A percentile compares a stretch with the other conserved stretches of the same genome.
Evolutionary conservation across 92 coral and sea anemone genomes (phyloP).

Genomic region (Siderastrea radians): DNA sequence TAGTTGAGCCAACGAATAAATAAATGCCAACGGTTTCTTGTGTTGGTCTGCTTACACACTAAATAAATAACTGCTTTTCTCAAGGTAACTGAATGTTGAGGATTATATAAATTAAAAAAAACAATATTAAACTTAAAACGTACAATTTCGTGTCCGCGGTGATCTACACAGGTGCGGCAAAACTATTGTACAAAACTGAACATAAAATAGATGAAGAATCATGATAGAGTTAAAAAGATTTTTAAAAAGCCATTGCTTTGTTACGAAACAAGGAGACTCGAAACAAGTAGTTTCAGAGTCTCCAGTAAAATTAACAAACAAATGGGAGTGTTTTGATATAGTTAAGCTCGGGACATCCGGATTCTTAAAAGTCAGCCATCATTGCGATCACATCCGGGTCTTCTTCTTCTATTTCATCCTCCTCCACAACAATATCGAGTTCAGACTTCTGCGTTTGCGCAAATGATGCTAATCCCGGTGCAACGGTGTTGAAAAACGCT

Average conservation of each 20-base stretch:
- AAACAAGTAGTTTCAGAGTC: neutral
- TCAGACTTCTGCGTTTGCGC: slow-evolving; percentile 43
- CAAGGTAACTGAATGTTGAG: too few relatives aligned
- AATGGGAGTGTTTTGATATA: too few relatives aligned
- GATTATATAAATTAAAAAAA: neutral
- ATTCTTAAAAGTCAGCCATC: slow-evolving; percentile 77
- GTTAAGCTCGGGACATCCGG: neutral
- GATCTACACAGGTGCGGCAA: too few relatives aligned
- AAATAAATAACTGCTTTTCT: too few relatives aligned
- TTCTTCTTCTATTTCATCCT: slow-evolving; percentile 33
- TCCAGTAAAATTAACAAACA: neutral
- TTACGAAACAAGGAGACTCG: neutral
- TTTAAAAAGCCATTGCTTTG: too few relatives aligned
- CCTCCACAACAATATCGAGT: slow-evolving; percentile 38
- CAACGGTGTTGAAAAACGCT: slow-evolving; percentile 85
- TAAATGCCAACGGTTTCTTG: too few relatives aligned
- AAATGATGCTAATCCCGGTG: slow-evolving; percentile 83
- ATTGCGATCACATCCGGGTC: slow-evolving; percentile 87
- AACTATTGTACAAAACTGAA: neutral
- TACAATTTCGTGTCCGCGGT: neutral
- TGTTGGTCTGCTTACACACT: neutral
- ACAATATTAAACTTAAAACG: neutral
- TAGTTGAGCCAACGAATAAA: too few relatives aligned
- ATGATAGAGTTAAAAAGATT: too few relatives aligned
- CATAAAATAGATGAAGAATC: neutral